Evolutionary conservation across 2,113 vertebrate genomes (phyloP), one percentile per base, ranked within the genome.

Genomic region (Pyxicephalus adspersus): DNA sequence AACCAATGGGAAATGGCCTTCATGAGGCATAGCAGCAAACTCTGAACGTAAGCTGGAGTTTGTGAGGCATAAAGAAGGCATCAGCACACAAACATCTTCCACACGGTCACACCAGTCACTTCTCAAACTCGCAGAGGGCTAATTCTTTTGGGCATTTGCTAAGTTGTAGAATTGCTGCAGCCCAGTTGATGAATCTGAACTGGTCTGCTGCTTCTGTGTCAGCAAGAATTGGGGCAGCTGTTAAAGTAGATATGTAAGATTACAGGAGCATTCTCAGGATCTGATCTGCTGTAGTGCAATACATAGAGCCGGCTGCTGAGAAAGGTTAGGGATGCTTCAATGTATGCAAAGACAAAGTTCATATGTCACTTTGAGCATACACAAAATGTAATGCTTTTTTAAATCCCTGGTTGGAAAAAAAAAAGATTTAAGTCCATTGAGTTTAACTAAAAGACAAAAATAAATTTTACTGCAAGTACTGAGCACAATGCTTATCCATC

Each of bases 61-160:
- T 74, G 60, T 81, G 80, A 63, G 60, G 80, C 80, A 74, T 74
- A 82, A 73, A 74, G 45, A 29, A 82, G 72, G 68, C 80, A 66
- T 82, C 80, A 82, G 80, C 80, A 75, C 61, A 45, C 70, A 22
- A 75, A 54, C 51, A 45, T 71, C 63, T 50, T 57, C 67, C 19
- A 38, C 25, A 54, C 50, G 68, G 52, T 57, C 60, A 66, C 29
- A 75, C 70, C 77, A 80, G 68, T 80, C 65, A 63, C 77, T 71
- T 71, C 50, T 80, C 77, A 80, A 29, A 57, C 77, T 60, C 51
- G 34, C 57, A 61, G 34, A 23, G 18, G 52, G 2, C 23, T 80
- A 80, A 80, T 80, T 60, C 16, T 63, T 60, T 71, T 70, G 57
- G 77, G 67, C 77, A 71, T 58, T 61, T 61, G 67, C 67, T 34